A percentile compares a stretch with the other conserved stretches of the same genome.
Evolutionary conservation across 1,140 invertebrate genomes (phyloP).

Genomic region (Lamellibrachia luymesi): DNA sequence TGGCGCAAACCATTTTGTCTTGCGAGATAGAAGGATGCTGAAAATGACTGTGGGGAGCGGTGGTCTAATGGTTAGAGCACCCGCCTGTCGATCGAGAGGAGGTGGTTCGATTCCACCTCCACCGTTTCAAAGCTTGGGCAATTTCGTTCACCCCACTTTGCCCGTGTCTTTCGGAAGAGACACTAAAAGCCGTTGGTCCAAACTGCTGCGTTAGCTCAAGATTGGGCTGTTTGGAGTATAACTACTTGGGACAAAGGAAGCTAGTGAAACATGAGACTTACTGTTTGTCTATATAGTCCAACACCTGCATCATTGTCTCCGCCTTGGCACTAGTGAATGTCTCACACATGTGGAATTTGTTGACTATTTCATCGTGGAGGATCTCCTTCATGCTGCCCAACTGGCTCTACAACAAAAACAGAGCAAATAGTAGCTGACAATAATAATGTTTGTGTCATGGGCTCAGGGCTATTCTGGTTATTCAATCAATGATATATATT

Average conservation of each 20-base stretch:
- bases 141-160: too few species aligned
- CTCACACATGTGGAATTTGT: slow-evolving; percentile 32
- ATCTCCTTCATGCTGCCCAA: slow-evolving; percentile 28
- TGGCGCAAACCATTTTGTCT: background rate
- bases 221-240: too few species aligned
- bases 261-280: slow-evolving; percentile 24
- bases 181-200: too few species aligned
- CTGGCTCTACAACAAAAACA: slow-evolving; percentile 29
- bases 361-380: slow-evolving; percentile 36
- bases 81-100: too few species aligned
- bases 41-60: too few species aligned
- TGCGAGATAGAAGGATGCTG: background rate
- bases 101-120: too few species aligned
- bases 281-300: slow-evolving; percentile 38
- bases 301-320: slow-evolving; percentile 36
- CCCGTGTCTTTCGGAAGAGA: too few species aligned
- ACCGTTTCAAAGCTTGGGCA: too few species aligned
- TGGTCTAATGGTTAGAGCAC: too few species aligned
- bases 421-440: background rate
- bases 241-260: background rate
- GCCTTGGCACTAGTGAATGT: slow-evolving; percentile 34
- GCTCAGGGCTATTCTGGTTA: background rate
- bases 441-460: background rate
- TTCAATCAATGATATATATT: too few species aligned
- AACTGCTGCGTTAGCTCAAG: too few species aligned